These are phyloP conservation scores for Syrista parreyssii DNA, from an alignment of 2,888 invertebrate genomes.

Conservation along the genomic window DNA sequence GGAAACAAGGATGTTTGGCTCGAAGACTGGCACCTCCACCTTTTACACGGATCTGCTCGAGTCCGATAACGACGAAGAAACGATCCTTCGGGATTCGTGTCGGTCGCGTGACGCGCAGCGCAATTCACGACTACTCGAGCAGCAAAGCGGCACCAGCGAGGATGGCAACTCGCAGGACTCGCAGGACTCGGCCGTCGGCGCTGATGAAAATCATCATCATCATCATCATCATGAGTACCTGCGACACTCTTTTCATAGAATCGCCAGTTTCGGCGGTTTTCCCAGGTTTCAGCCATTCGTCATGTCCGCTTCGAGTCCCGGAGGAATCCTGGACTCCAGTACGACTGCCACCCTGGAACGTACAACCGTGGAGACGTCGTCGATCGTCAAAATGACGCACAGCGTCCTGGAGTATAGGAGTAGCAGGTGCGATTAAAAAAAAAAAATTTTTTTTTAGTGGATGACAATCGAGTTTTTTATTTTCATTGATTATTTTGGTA, in stretches of 20 bases:
- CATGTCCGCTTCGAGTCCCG: conserved; percentile 54
- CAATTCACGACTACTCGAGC: conserved; percentile 46
- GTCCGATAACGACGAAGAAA: conserved; percentile 30
- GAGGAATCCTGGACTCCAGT: conserved; percentile 38
- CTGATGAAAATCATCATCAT: conserved; percentile 23
- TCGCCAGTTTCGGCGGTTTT: conserved; percentile 59
- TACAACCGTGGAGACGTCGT: conserved; percentile 46
- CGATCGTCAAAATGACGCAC: conserved; percentile 58
- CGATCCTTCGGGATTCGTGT: conserved; percentile 25
- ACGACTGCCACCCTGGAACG: conserved; percentile 39
- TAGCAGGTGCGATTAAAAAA: conserved; percentile 56
- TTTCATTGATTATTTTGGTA: no score
- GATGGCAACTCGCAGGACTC: conserved; percentile 58
- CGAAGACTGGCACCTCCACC: conserved; percentile 53
- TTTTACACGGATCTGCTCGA: conserved; percentile 58
- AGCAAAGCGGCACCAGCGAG: conserved; percentile 48
- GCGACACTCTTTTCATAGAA: conserved; percentile 57
- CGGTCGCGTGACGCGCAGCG: conserved; percentile 35
- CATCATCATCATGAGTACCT: conserved; percentile 43
- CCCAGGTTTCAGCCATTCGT: conserved; percentile 60
- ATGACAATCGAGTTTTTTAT: no score
- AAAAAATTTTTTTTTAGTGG: no score
- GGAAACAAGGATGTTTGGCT: conserved; percentile 52
- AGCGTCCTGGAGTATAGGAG: conserved; percentile 60
- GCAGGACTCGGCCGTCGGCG: conserved; percentile 40